phyloP scores from a whole-genome alignment of 2,888 invertebrate genomes.

The Norana najaformis region DNA sequence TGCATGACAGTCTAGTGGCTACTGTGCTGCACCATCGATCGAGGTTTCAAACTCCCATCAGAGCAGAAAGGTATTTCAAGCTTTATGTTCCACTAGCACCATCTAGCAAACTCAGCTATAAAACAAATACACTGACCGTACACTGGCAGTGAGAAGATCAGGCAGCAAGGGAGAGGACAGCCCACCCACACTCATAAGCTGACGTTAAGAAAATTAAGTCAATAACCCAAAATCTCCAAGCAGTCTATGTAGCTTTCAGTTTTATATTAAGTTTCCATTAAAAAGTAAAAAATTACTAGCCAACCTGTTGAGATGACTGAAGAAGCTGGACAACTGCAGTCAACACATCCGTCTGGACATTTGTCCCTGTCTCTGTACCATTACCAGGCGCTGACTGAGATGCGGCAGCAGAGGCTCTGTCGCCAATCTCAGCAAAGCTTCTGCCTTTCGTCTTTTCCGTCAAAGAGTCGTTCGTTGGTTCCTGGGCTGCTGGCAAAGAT shows the following conservation, averaged over 20 bases:
- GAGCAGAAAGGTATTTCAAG: too few species aligned
- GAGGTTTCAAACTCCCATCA: too few species aligned
- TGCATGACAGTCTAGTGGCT: too few species aligned
- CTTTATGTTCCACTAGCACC: too few species aligned
- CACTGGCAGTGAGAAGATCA: too few species aligned
- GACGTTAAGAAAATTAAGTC: too few species aligned
- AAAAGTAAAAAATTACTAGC: neutral
- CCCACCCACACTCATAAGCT: too few species aligned
- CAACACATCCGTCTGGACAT: constrained; percentile 23
- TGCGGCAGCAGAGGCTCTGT: neutral
- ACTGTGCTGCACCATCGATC: too few species aligned
- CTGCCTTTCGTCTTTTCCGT: neutral
- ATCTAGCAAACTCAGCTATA: too few species aligned
- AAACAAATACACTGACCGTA: too few species aligned
- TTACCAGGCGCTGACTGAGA: neutral
- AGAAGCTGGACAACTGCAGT: constrained; percentile 28
- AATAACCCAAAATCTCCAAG: neutral
- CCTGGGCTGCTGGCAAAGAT: neutral
- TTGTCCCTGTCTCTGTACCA: neutral
- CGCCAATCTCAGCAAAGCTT: neutral
- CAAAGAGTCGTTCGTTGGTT: neutral
- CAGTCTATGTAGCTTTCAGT: neutral
- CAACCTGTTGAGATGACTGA: constrained; percentile 25
- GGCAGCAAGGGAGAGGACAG: too few species aligned
- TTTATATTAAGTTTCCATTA: neutral